A percentile compares a stretch with the other conserved stretches of the same genome.
phyloP scores from a whole-genome alignment of 2,797 vertebrate species.

The Cephalopachus bancanus region DNA sequence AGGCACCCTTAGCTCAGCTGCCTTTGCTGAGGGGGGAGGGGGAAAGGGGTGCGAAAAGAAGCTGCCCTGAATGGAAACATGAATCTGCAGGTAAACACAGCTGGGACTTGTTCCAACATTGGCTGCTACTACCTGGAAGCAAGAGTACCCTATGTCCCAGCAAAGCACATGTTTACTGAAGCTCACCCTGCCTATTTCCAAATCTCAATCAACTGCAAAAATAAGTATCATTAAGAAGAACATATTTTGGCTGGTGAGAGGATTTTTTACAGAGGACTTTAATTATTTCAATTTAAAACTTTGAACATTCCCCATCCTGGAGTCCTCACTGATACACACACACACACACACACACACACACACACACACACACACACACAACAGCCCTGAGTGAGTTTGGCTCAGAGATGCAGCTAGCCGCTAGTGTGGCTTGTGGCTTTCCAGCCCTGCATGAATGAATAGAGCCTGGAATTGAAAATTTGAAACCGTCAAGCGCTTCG shows the following conservation, averaged over 20 bases:
- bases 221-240: constrained; percentile 52
- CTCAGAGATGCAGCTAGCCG: not conserved
- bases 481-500: constrained; percentile 54
- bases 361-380: not conserved
- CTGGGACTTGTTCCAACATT: constrained; percentile 26
- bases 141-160: constrained; percentile 38
- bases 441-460: not conserved
- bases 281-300: constrained; percentile 65
- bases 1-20: constrained; percentile 41
- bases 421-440: constrained; percentile 36
- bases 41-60: constrained; percentile 12
- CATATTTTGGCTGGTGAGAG: not conserved
- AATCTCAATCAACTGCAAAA: constrained; percentile 59
- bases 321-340: not conserved
- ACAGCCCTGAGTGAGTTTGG: not conserved
- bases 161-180: not conserved
- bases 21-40: not conserved
- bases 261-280: constrained; percentile 29
- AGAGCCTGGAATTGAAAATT: constrained; percentile 35
- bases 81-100: constrained; percentile 49
- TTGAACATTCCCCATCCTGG: constrained; percentile 36
- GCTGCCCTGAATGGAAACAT: constrained; percentile 53
- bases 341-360: not conserved
- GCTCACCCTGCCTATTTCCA: constrained; percentile 41
- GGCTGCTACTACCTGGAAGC: constrained; percentile 51